phyloP scores from a whole-genome alignment of 2,888 invertebrate species.

The Watsonalla binaria region DNA sequence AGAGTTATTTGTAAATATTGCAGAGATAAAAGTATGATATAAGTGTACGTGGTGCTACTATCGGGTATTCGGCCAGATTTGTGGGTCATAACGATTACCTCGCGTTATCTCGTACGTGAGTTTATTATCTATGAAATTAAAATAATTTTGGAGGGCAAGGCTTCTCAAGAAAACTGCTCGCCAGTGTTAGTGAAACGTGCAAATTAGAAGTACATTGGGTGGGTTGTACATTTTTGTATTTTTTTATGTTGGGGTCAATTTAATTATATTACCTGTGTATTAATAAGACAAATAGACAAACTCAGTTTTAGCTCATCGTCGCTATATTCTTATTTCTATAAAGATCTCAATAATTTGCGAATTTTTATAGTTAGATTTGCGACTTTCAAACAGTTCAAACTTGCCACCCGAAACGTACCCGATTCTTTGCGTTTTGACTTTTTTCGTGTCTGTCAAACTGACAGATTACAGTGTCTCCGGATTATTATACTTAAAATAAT shows the following conservation, averaged over 20 bases:
- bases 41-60: conserved; percentile 15
- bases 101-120: conserved; percentile 47
- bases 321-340: too few relatives aligned
- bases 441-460: background rate
- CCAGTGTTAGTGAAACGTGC: background rate
- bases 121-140: conserved; percentile 24
- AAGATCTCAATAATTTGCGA: too few relatives aligned
- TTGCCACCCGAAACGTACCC: background rate
- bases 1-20: background rate
- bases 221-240: background rate
- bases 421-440: background rate
- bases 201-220: background rate
- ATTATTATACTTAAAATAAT: background rate
- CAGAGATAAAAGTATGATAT: conserved; percentile 1
- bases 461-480: background rate
- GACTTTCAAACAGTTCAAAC: background rate
- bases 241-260: too few relatives aligned
- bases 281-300: too few relatives aligned
- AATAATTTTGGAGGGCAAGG: conserved; percentile 1
- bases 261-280: too few relatives aligned
- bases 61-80: conserved; percentile 13
- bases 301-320: too few relatives aligned
- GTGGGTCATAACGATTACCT: conserved; percentile 27
- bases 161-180: background rate
- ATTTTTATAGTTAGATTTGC: background rate